A percentile compares a stretch with the other conserved stretches of the same genome.
These are phyloP conservation scores for Tautogolabrus adspersus DNA, from an alignment of 2,113 vertebrate genomes.

Conservation along the genomic window DNA sequence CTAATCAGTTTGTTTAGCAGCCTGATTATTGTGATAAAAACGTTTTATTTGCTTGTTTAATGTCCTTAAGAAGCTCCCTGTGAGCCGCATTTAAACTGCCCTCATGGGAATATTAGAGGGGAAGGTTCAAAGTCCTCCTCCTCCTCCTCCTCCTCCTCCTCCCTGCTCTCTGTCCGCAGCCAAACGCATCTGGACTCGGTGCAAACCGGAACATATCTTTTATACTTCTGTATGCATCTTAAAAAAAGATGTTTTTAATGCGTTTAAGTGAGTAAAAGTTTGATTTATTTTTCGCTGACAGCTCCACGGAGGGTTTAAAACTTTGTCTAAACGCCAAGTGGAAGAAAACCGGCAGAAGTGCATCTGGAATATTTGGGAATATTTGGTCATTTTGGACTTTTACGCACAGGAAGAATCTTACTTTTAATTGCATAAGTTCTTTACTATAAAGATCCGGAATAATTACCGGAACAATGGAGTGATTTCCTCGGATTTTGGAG, in stretches of 20 bases:
- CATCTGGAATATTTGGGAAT: not conserved
- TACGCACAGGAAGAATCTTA: not conserved
- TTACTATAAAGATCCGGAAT: too few relatives aligned
- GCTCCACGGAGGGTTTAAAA: not conserved
- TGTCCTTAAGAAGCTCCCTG: not conserved
- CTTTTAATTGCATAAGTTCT: not conserved
- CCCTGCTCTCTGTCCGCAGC: constrained; percentile 9
- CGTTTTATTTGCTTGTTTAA: not conserved
- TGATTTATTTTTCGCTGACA: not conserved
- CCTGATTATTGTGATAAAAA: not conserved
- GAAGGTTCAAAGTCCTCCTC: constrained; percentile 48
- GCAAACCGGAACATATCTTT: not conserved
- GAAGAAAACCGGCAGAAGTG: not conserved
- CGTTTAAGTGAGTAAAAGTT: not conserved
- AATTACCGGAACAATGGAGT: constrained; percentile 10
- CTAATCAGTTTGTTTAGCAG: not conserved
- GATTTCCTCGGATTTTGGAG: not conserved
- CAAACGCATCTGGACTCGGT: constrained; percentile 30
- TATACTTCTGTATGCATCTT: not conserved
- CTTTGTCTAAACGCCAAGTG: not conserved
- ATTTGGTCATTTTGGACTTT: constrained; percentile 3
- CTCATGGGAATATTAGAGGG: constrained; percentile 53
- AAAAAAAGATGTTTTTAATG: not conserved
- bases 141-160: constrained; percentile 3
- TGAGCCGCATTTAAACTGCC: constrained; percentile 17